Base-by-base conservation (phyloP, 2,888 invertebrate genomes). In the Plusia festucae region DNA sequence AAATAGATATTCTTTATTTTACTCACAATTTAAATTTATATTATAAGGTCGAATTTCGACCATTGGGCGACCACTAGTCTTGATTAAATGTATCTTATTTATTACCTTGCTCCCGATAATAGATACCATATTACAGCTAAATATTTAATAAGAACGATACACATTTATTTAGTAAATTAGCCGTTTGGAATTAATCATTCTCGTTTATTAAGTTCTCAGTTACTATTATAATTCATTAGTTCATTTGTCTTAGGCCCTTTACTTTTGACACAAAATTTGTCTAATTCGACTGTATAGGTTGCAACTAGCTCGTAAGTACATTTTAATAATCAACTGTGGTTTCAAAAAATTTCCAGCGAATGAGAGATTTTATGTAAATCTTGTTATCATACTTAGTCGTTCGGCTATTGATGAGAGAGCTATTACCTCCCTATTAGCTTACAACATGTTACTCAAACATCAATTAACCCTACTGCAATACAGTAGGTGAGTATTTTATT, bases 61-160 rank as follows among this genome's bases (percentile, higher is more conserved):
- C n/a, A n/a, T n/a, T n/a, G n/a, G n/a, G n/a, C n/a, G n/a, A n/a
- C n/a, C n/a, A n/a, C n/a, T n/a, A n/a, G n/a, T n/a, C n/a, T n/a
- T n/a, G n/a, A 54, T 63, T 59, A 34, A 63, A 59, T 56, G 20
- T 27, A 6, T 24, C 30, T 59, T 61, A 70, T 73, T 76, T 66
- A 74, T 70, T 34, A 52, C 52, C 59, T 44, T 52, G 61, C 66
- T 65, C 18, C 60, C 20, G 40, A 54, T 60, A 63, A 20, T 53
- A 20, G 44, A 53, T 65, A 52, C 57, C 57, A 53, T 46, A 44
- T 44, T 30, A 56, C 40, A 34, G 44, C 15, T 32, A 53, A 46
- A 34, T 60, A 34, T 53, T 57, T 56, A 49, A 54, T 59, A 22
- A 46, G 46, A 59, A 70, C 46, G 11, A 70, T 56, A 32, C 61